Evolutionary conservation across 2,113 vertebrate species (phyloP).

Genomic region (Gila orcuttii): DNA sequence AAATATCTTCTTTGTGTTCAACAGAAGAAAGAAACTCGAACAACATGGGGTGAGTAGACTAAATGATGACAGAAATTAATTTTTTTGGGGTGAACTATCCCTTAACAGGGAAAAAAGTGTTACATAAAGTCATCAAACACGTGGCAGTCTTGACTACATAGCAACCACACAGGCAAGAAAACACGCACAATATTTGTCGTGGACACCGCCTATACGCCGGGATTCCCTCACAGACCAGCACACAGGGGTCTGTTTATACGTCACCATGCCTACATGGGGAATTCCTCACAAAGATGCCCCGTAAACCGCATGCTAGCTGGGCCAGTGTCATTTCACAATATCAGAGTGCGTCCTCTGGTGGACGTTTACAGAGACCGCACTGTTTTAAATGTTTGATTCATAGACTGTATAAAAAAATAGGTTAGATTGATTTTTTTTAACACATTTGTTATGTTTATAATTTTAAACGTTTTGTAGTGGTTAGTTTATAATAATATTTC

Average conservation of each 20-base stretch:
- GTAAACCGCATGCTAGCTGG: neutral
- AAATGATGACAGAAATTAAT: too few species aligned
- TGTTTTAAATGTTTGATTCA: neutral
- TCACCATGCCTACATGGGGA: slow-evolving; percentile 70
- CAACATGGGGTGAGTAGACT: too few species aligned
- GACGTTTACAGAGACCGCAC: slow-evolving; percentile 12
- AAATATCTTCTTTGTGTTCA: too few species aligned
- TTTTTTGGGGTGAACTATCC: too few species aligned
- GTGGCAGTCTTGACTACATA: neutral
- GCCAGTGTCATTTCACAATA: slow-evolving; percentile 28
- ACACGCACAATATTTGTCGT: neutral
- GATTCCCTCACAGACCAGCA: slow-evolving; percentile 62
- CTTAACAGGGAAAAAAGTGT: neutral
- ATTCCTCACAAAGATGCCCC: slow-evolving; percentile 63
- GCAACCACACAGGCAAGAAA: slow-evolving; percentile 26
- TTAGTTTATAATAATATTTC: too few species aligned
- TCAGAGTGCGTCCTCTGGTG: slow-evolving; percentile 67
- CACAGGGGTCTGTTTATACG: slow-evolving; percentile 68
- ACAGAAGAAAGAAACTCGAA: too few species aligned
- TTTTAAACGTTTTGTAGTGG: too few species aligned
- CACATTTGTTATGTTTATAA: too few species aligned
- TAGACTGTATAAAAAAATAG: too few species aligned
- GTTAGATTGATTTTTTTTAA: too few species aligned
- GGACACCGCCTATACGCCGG: slow-evolving; percentile 39
- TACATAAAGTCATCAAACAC: neutral